Conservation (phyloP, 1,140 invertebrate species). For the Pygmarrhopalites habei region DNA sequence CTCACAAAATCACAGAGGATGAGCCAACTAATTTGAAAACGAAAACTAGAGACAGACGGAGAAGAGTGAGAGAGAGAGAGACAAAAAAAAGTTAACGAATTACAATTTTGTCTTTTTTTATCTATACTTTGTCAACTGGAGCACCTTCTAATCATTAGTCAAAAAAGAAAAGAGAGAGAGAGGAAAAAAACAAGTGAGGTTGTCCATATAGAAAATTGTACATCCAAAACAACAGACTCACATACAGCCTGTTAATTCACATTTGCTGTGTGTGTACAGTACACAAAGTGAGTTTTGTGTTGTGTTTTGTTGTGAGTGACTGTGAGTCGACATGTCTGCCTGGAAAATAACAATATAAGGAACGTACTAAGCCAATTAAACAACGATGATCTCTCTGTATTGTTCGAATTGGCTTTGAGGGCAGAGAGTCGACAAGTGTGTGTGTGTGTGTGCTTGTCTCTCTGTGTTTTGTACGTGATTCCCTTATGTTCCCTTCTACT, state of each 20-base stretch:
- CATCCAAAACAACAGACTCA: too few species aligned
- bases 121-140: not conserved
- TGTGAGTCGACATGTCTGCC: not conserved
- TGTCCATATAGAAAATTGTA: not conserved
- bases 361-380: constrained; percentile 27
- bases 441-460: not conserved
- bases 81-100: constrained; percentile 3
- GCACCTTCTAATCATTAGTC: not conserved
- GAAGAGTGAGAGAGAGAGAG: not conserved
- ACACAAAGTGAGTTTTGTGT: too few species aligned
- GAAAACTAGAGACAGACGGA: constrained; percentile 6
- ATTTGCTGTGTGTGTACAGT: too few species aligned
- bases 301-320: not conserved
- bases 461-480: too few species aligned
- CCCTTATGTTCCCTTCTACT: not conserved
- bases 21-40: too few species aligned
- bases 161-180: not conserved
- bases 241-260: too few species aligned
- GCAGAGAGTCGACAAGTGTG: not conserved
- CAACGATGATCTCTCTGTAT: constrained; percentile 26
- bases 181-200: not conserved
- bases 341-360: not conserved
- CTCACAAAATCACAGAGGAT: too few species aligned
- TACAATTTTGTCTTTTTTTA: not conserved
- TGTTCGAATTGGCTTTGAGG: constrained; percentile 27